Base-by-base conservation (phyloP, 2,888 invertebrate species). In the Drosophila robusta region DNA sequence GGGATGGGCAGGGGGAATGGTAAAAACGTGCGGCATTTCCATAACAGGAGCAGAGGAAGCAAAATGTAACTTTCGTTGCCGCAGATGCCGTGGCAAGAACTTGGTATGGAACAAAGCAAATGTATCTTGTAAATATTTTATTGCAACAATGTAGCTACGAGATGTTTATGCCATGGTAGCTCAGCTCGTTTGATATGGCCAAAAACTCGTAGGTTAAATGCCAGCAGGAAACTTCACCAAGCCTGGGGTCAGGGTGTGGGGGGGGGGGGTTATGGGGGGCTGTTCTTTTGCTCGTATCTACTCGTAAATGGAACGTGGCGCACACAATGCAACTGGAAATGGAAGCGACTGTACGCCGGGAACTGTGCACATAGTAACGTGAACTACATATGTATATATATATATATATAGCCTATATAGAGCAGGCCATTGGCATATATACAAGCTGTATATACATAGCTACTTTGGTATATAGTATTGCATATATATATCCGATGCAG, bases 111-210 rank as follows among this genome's bases (percentile, higher is more conserved):
- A 71, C 73, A 73, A 76, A 73, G 72, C 75, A 84, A 87, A 87
- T 80, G 82, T 80, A 78, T 75, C 78, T 78, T 82, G 85, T 82
- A 85, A 83, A 83, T 83, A 83, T 83, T 87, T 83, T 74, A 83
- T 83, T 85, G 88, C 86, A 83, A 75, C 86, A 77, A 87, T 87
- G 80, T 87, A 77, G 79, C 77, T 69, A 69, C 63, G 67, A 68
- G 74, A 87, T 81, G 75, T 73, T 77, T 63, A 56, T 72, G 77
- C 71, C 44, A 62, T 62, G 68, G 70, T 65, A 58, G 72, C 70
- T 56, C 36, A 55, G 71, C 70, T 56, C 67, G 63, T 55, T 67
- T 61, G 57, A 47, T 64, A 50, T 47, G 34, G 71, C 56, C 51
- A 34, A 44, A 47, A 62, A 45, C 66, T 61, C 44, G 47, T 67